Base-by-base conservation (phyloP, 2,888 invertebrate species). In the Caenorhabditis wallacei region DNA sequence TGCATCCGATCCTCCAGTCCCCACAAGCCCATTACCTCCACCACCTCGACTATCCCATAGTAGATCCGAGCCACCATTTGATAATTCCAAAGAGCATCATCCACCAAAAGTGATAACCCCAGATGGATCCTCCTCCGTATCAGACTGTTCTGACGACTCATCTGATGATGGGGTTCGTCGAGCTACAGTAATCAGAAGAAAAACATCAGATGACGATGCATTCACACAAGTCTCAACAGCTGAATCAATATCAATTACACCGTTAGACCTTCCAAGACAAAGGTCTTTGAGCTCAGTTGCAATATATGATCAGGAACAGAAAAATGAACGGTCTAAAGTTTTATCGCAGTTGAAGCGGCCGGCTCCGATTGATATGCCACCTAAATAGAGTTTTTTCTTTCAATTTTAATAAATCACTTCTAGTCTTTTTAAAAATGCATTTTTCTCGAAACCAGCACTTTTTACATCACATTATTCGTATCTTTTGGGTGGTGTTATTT, bases 171-270 rank as follows among this genome's bases (percentile, higher is more conserved):
- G 80, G 35, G 51, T 74, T 46, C 70, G 53, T 3, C 37, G 87
- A 53, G 56, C 83, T 13, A 88, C 87, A 26, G 86, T 88, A 35
- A 84, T 87, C 48, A 81, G 87, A 13, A 70, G 87, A n/a, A 76
- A 68, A 16, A 76, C 80, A 2, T 84, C 87, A 1, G 79, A 88
- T 35, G 84, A 84, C 61, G 84, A 80, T 20, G 84, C 85, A 1
- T 84, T 87, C 63, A 88, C 88, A 0, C 85, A 88, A 20, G 83
- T 85, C 18, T 86, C 89, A 4, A 64, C 74, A 24, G 79, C 84
- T 46, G 86, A 84, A 22, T 86, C 87, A 1, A 87, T 89, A 22
- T 88, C 88, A 0, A 89, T 89, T 18, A 89, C 89, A n/a, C 89
- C 89, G 13, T 59, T 85, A 24, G 88, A 88, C 64, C 66, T 78